Conservation (phyloP, 2,797 vertebrate species). For the Aplochiton taeniatus region DNA sequence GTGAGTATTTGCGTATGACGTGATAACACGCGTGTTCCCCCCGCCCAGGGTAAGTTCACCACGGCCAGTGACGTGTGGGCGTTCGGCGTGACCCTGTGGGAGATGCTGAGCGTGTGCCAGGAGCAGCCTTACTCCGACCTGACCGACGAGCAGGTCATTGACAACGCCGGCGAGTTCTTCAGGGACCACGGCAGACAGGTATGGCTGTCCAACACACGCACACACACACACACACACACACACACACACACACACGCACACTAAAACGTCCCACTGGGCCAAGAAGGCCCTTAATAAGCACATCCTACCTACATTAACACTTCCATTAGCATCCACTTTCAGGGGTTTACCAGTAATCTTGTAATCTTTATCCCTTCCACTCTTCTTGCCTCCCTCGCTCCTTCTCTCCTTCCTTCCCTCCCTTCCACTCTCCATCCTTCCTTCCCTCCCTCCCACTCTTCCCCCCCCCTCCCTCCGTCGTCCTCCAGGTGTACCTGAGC, state of each 20-base stretch:
- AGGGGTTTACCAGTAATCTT: too few relatives aligned
- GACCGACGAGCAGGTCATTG: slow-evolving; percentile 92
- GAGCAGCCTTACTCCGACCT: slow-evolving; percentile 91
- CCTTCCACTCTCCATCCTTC: neutral
- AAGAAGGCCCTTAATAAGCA: neutral
- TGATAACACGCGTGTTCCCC: neutral
- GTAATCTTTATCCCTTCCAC: neutral
- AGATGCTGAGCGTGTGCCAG: slow-evolving; percentile 92
- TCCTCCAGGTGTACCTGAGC: slow-evolving; percentile 83
- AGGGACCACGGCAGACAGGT: slow-evolving; percentile 92
- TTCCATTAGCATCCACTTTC: neutral
- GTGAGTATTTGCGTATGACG: neutral
- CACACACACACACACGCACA: slow-evolving; percentile 5
- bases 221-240: slow-evolving; percentile 17
- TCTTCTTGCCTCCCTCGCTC: slow-evolving; percentile 6
- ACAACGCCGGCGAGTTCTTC: slow-evolving; percentile 94
- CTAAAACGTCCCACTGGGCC: neutral
- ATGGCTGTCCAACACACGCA: slow-evolving; percentile 8
- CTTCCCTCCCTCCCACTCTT: neutral
- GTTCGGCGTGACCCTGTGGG: slow-evolving; percentile 94
- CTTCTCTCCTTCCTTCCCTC: neutral
- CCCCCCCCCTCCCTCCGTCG: neutral
- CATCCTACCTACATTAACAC: neutral
- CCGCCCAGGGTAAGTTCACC: slow-evolving; percentile 88
- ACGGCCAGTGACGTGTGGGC: slow-evolving; percentile 94